Evolutionary conservation across 2,888 invertebrate species (phyloP).

Genomic region (Rutpela maculata): DNA sequence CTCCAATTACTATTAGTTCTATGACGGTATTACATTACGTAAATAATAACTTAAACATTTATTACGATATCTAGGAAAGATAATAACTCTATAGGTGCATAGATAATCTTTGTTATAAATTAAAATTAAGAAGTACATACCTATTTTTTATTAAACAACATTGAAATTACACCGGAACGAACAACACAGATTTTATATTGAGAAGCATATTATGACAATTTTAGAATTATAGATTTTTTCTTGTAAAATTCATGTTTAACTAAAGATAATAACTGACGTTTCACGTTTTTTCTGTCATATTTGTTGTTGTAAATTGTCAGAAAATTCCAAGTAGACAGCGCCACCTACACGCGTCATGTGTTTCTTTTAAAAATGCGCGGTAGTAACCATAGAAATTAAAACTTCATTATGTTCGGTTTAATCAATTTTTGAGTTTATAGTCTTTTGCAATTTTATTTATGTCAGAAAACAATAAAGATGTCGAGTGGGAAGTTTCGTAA

Average conservation of each 20-base stretch:
- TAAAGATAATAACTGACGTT: conserved; percentile 55
- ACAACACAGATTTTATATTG: conserved; percentile 20
- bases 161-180: conserved; percentile 29
- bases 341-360: neutral
- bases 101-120: conserved; percentile 17
- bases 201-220: conserved; percentile 43
- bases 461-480: conserved; percentile 8
- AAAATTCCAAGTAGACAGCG: conserved; percentile 9
- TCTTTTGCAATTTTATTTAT: neutral
- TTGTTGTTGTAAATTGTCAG: conserved; percentile 39
- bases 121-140: conserved; percentile 25
- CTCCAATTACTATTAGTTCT: neutral
- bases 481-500: conserved; percentile 31
- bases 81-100: conserved; percentile 39
- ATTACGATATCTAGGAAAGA: conserved; percentile 33
- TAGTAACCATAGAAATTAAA: conserved; percentile 25
- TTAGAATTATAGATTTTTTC: conserved; percentile 45
- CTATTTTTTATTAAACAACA: conserved; percentile 32
- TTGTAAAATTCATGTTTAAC: conserved; percentile 48
- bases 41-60: conserved; percentile 30
- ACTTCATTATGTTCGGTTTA: conserved; percentile 19
- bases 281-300: conserved; percentile 55
- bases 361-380: conserved; percentile 34
- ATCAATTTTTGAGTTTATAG: conserved; percentile 20
- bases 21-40: conserved; percentile 28